phyloP scores from a whole-genome alignment of 1,140 invertebrate genomes.

The Tetraneura akinire region DNA sequence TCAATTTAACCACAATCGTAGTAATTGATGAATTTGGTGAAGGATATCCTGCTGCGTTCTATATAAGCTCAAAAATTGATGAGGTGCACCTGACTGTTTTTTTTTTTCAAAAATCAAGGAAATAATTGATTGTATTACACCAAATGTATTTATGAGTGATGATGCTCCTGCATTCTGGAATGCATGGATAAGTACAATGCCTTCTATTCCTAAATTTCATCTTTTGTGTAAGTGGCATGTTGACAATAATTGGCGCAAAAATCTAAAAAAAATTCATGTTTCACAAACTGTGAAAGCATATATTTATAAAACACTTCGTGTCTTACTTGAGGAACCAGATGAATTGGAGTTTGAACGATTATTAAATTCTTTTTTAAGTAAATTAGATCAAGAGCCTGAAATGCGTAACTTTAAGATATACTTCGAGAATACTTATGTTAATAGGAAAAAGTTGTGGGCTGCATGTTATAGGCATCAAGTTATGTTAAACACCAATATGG shows the following conservation, averaged over 20 bases:
- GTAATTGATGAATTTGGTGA: conserved; percentile 52
- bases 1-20: conserved; percentile 40
- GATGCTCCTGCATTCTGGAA: conserved; percentile 23
- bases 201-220: background rate
- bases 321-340: conserved; percentile 14
- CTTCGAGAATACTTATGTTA: background rate
- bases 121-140: background rate
- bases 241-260: conserved; percentile 33
- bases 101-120: conserved; percentile 29
- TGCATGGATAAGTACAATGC: conserved; percentile 13
- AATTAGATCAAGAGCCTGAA: background rate
- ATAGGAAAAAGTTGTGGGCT: background rate
- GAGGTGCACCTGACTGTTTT: background rate
- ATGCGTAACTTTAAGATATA: background rate
- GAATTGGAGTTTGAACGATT: background rate
- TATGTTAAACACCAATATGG: conserved; percentile 49
- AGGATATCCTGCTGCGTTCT: conserved; percentile 11
- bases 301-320: background rate
- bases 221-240: conserved; percentile 49
- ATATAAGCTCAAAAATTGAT: conserved; percentile 12
- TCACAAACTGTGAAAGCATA: background rate
- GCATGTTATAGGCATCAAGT: too few species aligned
- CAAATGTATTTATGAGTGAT: conserved; percentile 44
- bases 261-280: conserved; percentile 4
- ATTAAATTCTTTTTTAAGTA: conserved; percentile 2